These are phyloP conservation scores for Isotomurus palustris DNA, from an alignment of 2,888 invertebrate genomes.

Conservation along the genomic window DNA sequence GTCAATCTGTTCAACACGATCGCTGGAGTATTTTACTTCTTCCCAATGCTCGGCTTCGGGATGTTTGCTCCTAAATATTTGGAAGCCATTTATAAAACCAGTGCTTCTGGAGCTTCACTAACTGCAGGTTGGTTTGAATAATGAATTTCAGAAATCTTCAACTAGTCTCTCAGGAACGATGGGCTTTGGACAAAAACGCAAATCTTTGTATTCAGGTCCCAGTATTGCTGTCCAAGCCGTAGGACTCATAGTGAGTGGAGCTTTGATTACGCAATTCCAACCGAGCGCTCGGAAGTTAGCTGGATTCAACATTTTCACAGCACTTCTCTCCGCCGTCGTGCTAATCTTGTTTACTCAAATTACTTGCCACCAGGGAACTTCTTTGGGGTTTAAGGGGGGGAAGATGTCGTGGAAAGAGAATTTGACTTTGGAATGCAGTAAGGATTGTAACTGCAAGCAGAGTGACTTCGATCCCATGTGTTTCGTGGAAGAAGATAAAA, in stretches of 20 bases:
- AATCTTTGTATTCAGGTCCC: too few species aligned
- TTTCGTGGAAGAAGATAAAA: slow-evolving; percentile 56
- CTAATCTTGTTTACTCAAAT: slow-evolving; percentile 49
- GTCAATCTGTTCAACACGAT: slow-evolving; percentile 52
- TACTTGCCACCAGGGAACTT: slow-evolving; percentile 31
- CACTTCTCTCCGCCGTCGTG: slow-evolving; percentile 55
- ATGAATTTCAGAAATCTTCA: not conserved
- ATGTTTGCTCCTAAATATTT: slow-evolving; percentile 57
- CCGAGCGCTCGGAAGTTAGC: slow-evolving; percentile 56
- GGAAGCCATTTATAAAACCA: slow-evolving; percentile 55
- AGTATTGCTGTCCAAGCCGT: slow-evolving; percentile 59
- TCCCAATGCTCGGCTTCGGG: slow-evolving; percentile 52
- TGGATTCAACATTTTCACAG: slow-evolving; percentile 62
- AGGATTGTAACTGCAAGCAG: slow-evolving; percentile 57
- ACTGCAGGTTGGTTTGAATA: slow-evolving; percentile 51
- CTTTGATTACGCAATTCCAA: slow-evolving; percentile 58
- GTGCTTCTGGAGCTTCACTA: slow-evolving; percentile 53
- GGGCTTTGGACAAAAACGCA: too few species aligned
- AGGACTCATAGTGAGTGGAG: slow-evolving; percentile 60
- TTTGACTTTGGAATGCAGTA: slow-evolving; percentile 57
- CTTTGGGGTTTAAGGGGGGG: slow-evolving; percentile 42
- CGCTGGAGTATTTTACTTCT: slow-evolving; percentile 52
- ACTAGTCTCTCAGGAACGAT: too few species aligned
- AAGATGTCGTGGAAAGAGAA: slow-evolving; percentile 47
- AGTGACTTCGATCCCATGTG: slow-evolving; percentile 64